Evolutionary conservation across 2,888 invertebrate genomes (phyloP).

Genomic region (Neoaliturus tenellus): DNA sequence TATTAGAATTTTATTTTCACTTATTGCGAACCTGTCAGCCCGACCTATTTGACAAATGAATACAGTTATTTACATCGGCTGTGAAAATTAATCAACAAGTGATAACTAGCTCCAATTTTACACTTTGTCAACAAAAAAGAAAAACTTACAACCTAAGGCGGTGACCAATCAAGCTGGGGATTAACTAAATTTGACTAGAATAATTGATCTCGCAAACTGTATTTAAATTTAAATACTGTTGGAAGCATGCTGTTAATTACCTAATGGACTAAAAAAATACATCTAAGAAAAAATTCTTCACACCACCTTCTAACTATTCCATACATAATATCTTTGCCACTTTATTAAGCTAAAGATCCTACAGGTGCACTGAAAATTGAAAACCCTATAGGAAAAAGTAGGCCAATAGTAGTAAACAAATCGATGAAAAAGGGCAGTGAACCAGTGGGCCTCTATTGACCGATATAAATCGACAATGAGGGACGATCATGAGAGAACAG

Average conservation of each 20-base stretch:
- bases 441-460: constrained; percentile 19
- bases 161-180: no score
- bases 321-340: no score
- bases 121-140: no score
- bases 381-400: background rate
- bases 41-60: background rate
- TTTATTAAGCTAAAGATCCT: no score
- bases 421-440: constrained; percentile 25
- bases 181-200: no score
- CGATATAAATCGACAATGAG: constrained; percentile 30
- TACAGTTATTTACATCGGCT: background rate
- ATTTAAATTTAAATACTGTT: no score
- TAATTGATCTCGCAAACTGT: no score
- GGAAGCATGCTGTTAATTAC: no score
- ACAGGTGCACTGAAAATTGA: background rate
- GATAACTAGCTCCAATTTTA: background rate
- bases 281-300: no score
- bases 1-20: constrained; percentile 7
- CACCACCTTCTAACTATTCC: no score
- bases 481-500: constrained; percentile 11
- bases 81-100: background rate
- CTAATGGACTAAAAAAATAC: no score
- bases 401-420: background rate
- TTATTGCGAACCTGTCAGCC: background rate
- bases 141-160: no score